A percentile compares a stretch with the other conserved stretches of the same genome.
Conservation (phyloP, 2,113 vertebrate genomes). For the Corydoras maculifer region DNA sequence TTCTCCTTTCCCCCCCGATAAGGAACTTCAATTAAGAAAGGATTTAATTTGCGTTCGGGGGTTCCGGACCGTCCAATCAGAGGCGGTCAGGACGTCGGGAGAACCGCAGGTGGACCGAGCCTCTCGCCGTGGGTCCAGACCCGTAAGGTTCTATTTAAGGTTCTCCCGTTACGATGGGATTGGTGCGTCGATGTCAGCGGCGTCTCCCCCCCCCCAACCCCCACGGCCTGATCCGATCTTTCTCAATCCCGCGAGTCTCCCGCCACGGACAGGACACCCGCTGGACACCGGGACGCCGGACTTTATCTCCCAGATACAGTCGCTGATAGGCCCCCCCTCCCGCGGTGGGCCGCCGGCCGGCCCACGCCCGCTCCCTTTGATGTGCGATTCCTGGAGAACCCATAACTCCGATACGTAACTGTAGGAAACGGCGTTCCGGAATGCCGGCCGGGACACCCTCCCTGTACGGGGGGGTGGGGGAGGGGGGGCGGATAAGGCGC, state of each 20-base stretch:
- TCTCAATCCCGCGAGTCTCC: constrained; percentile 34
- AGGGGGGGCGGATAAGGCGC: not conserved
- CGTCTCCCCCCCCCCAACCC: constrained; percentile 16
- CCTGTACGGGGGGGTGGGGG: not conserved
- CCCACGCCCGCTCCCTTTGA: constrained; percentile 33
- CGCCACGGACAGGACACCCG: constrained; percentile 23
- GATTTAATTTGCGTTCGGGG: no score
- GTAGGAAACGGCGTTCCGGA: not conserved
- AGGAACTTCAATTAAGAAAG: not conserved
- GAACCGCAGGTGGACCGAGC: no score
- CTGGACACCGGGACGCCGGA: constrained; percentile 10
- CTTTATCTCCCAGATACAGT: constrained; percentile 43
- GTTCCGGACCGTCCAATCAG: no score
- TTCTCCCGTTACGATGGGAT: no score
- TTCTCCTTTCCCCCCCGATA: constrained; percentile 13
- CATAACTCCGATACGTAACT: constrained; percentile 3
- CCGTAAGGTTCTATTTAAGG: no score
- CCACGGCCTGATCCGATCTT: constrained; percentile 25
- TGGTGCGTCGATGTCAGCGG: no score
- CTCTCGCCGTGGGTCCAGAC: no score
- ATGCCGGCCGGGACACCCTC: not conserved
- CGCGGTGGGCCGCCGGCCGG: constrained; percentile 21
- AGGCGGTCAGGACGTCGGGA: no score
- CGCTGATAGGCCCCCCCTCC: constrained; percentile 25
- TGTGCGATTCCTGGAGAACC: constrained; percentile 18